Base-by-base conservation (phyloP, 2,888 invertebrate species). In the Parochlus steinenii region DNA sequence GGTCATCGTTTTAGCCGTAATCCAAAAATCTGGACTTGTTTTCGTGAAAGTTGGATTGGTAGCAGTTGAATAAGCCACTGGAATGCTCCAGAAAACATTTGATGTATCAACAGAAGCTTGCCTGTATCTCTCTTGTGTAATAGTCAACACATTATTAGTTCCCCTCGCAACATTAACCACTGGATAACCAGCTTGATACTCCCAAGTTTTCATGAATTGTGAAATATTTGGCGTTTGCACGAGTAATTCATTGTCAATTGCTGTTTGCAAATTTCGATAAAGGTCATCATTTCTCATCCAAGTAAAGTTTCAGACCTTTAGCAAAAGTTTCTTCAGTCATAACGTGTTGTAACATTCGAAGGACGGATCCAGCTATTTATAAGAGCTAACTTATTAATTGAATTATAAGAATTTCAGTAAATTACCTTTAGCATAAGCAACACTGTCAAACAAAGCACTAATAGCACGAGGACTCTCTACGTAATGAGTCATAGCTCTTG, bases 351-450 rank as follows among this genome's bases (percentile, higher is more conserved):
- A 34, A 22, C 34, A 34, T 34, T 8, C 34, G 18, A 3, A 34
- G 16, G 5, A 34, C 34, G 12, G 28, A 28, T 27, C 34, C 34
- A 28, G 34, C 33, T 33, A 10, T 1, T n/a, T 54, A 27, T 28
- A 20, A 27, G 17, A 25, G 4, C 11, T 18, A 12, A 26, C 18
- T 19, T 4, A 31, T 3, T 5, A 28, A 15, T 14, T 20, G 18
- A 5, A n/a, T 31, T 20, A 3, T 17, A 20, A n/a, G 6, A 19
- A 31, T 8, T n/a, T 19, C n/a, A 17, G 8, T n/a, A n/a, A 76
- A 6, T 86, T 81, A 10, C 87, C 82, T 71, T 92, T 92, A 24
- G 73, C 74, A 51, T 92, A 92, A 0, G 87, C 83, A 44, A 92
- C 86, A 31, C 74, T 67, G 49, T 85, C 83, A 45, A 86, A 86